Evolutionary conservation across 2,888 invertebrate genomes (phyloP), one percentile per base, ranked within the genome.

Genomic region (Drosophila parthenogenetica): DNA sequence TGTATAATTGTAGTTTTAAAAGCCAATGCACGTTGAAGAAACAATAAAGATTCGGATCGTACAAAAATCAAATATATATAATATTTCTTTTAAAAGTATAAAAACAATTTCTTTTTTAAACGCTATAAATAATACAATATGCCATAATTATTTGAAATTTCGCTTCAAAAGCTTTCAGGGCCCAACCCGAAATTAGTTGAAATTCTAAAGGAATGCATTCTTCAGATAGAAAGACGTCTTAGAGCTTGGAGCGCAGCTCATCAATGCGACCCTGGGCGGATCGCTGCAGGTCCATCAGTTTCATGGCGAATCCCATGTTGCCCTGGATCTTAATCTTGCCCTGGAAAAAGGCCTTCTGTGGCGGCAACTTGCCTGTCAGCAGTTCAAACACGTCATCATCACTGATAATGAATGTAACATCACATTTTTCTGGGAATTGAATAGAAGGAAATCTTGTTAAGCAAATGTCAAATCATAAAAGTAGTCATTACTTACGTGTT

Each of bases 241-340:
- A 97, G 90, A 97, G 92, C 92, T 96, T 97, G 2, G 97, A 94
- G 59, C 96, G 94, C 60, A 97, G 93, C 19, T 94, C 93, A 37
- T 95, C 96, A 84, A 97, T 96, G 87, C 95, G 95, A 42, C 94
- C 94, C 3, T 95, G 94, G 0, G 96, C 96, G 5, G 94, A 94
- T 65, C 94, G 94, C 88, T 97, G 97, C 71, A 98, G 92, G 76
- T 97, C 97, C 17, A 96, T 95, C 64, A 99, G 93, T 91, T 98
- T 99, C 96, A 99, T 96, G 2, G 99, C 99, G 45, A 98, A 93
- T 0, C 97, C 98, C 96, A 99, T 98, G 91, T 99, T 99, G 35
- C 99, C 99, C 91, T 98, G 97, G 67, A 99, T 96, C 93, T 98
- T 99, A 63, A 98, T 95, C 93, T 99, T 99, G 14, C 99, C 99